Base-by-base conservation (phyloP, 2,888 invertebrate species). In the Drosophila acutilabella region DNA sequence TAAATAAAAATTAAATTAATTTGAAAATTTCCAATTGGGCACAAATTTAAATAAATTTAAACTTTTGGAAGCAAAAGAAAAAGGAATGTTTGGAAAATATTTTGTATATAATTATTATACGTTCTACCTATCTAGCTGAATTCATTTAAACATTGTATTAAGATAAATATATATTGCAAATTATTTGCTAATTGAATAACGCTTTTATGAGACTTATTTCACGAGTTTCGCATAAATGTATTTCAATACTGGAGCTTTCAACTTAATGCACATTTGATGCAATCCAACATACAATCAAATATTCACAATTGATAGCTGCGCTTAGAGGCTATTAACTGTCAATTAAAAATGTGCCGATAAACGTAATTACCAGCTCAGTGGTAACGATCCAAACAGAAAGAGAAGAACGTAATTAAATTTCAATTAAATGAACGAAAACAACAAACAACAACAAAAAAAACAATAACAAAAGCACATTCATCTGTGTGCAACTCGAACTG, bases 321-420 rank as follows among this genome's bases (percentile, higher is more conserved):
- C 62, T 74, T 83, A 77, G 74, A 56, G 78, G 62, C 66, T 72
- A 77, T 88, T 86, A 80, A 80, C 66, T 78, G 88, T 60, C 88
- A 86, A 86, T 83, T 88, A 77, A 78, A 83, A 77, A 44, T 53
- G 50, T 57, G 59, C 58, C 72, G 76, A 84, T 84, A 75, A 71
- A 52, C 66, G 72, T 64, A 86, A 86, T 85, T 82, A 77, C 62
- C 60, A 48, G 78, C 61, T 83, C 66, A 72, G 57, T 40, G 66
- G 57, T 18, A 36, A 36, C 54, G 58, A 48, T 66, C 42, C 56
- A 33, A 33, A 59, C 40, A 40, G 18, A 33, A 41, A 26, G 62
- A 60, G 58, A 40, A 16, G n/a, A 38, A 40, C 78, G 83, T 83
- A 88, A 83, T 83, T 88, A 88, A 88, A 86, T 71, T 86, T 83